Percentiles rank a stretch among this genome's conserved stretches.
These are phyloP conservation scores for Tinea pellionella DNA, from an alignment of 2,888 invertebrate genomes.

Conservation along the genomic window DNA sequence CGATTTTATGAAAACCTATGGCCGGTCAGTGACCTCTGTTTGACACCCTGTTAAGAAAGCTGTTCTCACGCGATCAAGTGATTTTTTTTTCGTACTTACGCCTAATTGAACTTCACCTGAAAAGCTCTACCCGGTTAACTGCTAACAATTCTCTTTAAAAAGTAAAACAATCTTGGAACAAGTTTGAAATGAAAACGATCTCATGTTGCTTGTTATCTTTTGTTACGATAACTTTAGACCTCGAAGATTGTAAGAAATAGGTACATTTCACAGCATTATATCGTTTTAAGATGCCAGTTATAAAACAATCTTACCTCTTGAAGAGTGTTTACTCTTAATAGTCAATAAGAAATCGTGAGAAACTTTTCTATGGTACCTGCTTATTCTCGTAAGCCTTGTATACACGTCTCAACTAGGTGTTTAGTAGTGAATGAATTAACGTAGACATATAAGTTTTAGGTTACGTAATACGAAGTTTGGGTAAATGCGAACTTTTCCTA, in stretches of 20 bases:
- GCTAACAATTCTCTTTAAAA: neutral
- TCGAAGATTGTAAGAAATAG: neutral
- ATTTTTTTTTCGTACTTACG: neutral
- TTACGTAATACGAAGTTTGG: too few relatives aligned
- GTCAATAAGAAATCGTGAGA: constrained; percentile 14
- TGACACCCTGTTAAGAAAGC: constrained; percentile 5
- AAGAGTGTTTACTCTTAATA: neutral
- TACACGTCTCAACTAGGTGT: neutral
- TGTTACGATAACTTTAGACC: neutral
- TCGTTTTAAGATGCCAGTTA: neutral
- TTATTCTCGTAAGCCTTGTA: neutral
- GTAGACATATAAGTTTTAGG: too few relatives aligned
- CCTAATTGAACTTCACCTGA: neutral
- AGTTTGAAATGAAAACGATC: neutral
- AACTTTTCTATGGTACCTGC: neutral
- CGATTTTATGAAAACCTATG: constrained; percentile 5
- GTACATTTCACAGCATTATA: neutral
- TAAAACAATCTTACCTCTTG: neutral
- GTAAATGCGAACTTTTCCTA: too few relatives aligned
- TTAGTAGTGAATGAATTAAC: neutral
- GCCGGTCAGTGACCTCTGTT: neutral
- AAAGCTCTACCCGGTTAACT: neutral
- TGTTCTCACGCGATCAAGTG: constrained; percentile 4
- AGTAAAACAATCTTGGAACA: neutral
- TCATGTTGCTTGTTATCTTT: neutral